Evolutionary conservation across 2,888 invertebrate genomes (phyloP).

Genomic region (Hypercompe scribonia): DNA sequence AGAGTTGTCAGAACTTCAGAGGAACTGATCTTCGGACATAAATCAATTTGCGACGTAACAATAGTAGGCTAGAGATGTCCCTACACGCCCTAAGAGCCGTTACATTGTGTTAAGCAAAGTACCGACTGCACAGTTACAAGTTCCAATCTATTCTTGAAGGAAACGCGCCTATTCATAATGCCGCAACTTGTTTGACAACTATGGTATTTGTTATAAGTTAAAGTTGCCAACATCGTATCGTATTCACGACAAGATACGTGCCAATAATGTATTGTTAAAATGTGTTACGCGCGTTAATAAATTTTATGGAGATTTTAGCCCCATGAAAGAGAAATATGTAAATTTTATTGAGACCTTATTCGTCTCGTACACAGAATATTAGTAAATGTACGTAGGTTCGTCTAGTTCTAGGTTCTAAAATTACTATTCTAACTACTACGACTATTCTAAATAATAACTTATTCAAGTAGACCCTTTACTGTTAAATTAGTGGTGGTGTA

Average conservation of each 20-base stretch:
- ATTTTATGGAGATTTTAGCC: neutral
- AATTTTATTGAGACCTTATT: neutral
- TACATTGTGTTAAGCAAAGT: constrained; percentile 37
- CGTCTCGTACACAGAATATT: neutral
- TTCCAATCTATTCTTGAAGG: constrained; percentile 49
- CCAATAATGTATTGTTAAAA: constrained; percentile 34
- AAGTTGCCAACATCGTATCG: constrained; percentile 36
- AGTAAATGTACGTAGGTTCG: neutral
- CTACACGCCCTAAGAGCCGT: constrained; percentile 44
- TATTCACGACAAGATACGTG: constrained; percentile 26
- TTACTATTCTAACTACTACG: no score
- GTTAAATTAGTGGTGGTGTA: no score
- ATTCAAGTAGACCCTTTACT: neutral
- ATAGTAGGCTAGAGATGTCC: constrained; percentile 53
- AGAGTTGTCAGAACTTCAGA: constrained; percentile 43
- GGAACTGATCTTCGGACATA: constrained; percentile 36
- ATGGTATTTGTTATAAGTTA: constrained; percentile 41
- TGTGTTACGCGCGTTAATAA: neutral
- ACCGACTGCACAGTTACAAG: constrained; percentile 20
- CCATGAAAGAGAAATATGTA: neutral
- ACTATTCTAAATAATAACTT: neutral
- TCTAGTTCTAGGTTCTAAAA: neutral
- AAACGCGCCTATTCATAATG: constrained; percentile 38
- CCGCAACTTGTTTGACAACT: constrained; percentile 30
- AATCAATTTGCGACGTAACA: constrained; percentile 60